Evolutionary conservation across 2,797 vertebrate species (phyloP), one percentile per base, ranked within the genome.

Genomic region (Anabas testudineus): DNA sequence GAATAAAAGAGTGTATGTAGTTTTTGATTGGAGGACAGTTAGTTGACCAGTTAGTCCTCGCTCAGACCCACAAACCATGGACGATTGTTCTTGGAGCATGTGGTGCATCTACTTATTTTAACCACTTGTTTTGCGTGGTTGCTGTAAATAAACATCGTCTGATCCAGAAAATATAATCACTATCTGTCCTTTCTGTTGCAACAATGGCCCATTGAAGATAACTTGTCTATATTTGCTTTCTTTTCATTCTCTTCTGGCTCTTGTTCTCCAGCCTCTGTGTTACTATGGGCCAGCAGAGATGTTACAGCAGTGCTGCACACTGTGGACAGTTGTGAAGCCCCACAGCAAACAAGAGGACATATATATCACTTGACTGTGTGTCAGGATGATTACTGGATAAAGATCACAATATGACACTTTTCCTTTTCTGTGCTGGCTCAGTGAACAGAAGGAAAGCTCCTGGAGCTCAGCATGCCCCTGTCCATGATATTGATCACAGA

Each of bases 331-430:
- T 90, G 86, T 86, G 88, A 89, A 76, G 94, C 95, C 95, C 93
- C 81, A 46, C 84, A 94, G 96, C 95, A 92, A 91, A 93, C 88
- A 53, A 64, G 91, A 83, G 80, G 90, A 91, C 90, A 93, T 95
- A 97, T 97, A 95, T 93, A 96, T 97, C 96, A 96, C 92, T 92
- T 95, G 94, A 91, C 93, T 89, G 91, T 87, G 89, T 90, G 95
- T 96, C 96, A 96, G 95, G 94, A 94, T 95, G 96, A 97, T 95
- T 95, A 95, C 95, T 95, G 96, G 96, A 97, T 97, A 97, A 96
- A 97, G 96, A 97, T 97, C 96, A 94, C 96, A 95, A 96, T 97
- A 97, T 97, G 96, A 97, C 97, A 96, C 94, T 92, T 97, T 96
- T 95, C 95, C 96, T 96, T 96, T 97, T 91, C 91, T 93, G 90